A percentile compares a stretch with the other conserved stretches of the same genome.
Evolutionary conservation across 2,797 vertebrate genomes (phyloP).

Genomic region (Delichon dasypus): DNA sequence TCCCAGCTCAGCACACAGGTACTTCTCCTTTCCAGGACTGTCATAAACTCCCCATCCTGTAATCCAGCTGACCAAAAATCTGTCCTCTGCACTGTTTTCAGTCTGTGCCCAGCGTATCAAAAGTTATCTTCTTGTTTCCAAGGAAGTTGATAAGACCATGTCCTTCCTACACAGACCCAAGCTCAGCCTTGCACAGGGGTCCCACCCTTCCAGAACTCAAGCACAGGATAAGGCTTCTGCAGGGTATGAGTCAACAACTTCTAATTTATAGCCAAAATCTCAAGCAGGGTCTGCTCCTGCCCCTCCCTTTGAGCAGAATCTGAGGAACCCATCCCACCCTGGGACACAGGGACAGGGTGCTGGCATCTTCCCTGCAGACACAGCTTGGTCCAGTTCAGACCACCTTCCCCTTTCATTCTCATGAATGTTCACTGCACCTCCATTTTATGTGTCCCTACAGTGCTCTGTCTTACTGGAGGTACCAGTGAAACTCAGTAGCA

Average conservation of each 20-base stretch:
- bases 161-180: neutral
- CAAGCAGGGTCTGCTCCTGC: neutral
- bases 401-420: neutral
- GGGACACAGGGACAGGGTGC: neutral
- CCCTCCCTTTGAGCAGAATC: neutral
- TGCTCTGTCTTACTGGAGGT: neutral
- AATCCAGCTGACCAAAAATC: neutral
- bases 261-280: neutral
- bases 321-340: neutral
- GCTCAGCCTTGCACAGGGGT: neutral
- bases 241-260: neutral
- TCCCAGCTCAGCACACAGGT: neutral
- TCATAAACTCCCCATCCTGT: neutral
- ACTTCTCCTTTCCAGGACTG: neutral
- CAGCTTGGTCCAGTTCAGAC: neutral
- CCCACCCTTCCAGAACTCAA: neutral
- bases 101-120: neutral
- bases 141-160: neutral
- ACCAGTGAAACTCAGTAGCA: neutral
- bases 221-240: neutral
- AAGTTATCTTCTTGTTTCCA: neutral
- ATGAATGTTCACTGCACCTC: fast-evolving
- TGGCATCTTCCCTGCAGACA: neutral
- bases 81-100: neutral
- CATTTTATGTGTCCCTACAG: neutral